Percentiles rank a stretch among this genome's conserved stretches.
Evolutionary conservation across 2,113 vertebrate species (phyloP).

Genomic region (Tachysurus vachellii): DNA sequence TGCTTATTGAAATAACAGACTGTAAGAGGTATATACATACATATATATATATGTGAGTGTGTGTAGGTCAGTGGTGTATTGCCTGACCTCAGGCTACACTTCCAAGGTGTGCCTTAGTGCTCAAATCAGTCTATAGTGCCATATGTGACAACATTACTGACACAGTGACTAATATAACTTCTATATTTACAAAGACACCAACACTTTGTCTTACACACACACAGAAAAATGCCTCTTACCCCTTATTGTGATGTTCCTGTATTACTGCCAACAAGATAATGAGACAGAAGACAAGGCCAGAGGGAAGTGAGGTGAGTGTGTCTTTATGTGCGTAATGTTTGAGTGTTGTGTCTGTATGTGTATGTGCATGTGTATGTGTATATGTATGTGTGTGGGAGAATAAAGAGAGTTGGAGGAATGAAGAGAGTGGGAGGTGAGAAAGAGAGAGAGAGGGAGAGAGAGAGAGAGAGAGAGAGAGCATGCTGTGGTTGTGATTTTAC

Average conservation of each 20-base stretch:
- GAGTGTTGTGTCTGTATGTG: constrained; percentile 7
- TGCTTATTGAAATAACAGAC: constrained; percentile 7
- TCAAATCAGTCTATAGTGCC: constrained; percentile 42
- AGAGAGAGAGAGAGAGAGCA: neutral
- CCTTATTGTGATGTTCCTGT: constrained; percentile 27
- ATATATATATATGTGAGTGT: neutral
- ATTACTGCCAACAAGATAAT: constrained; percentile 38
- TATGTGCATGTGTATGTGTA: neutral
- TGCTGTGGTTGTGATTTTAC: constrained; percentile 35
- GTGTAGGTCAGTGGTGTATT: constrained; percentile 11
- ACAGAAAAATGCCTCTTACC: constrained; percentile 20
- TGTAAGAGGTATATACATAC: neutral
- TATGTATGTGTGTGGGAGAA: neutral
- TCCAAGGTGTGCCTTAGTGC: constrained; percentile 2
- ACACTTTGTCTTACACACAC: constrained; percentile 46
- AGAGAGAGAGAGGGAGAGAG: neutral
- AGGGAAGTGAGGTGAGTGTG: constrained; percentile 19
- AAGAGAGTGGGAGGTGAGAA: no score
- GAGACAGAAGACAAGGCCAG: constrained; percentile 37
- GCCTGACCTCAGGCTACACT: constrained; percentile 29
- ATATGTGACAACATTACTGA: constrained; percentile 65
- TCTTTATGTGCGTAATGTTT: neutral
- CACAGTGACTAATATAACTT: constrained; percentile 64
- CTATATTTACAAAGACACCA: constrained; percentile 21
- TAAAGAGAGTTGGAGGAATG: constrained; percentile 7